Evolutionary conservation across 2,797 vertebrate genomes (phyloP), one percentile per base, ranked within the genome.

Genomic region (Leuciscus waleckii): DNA sequence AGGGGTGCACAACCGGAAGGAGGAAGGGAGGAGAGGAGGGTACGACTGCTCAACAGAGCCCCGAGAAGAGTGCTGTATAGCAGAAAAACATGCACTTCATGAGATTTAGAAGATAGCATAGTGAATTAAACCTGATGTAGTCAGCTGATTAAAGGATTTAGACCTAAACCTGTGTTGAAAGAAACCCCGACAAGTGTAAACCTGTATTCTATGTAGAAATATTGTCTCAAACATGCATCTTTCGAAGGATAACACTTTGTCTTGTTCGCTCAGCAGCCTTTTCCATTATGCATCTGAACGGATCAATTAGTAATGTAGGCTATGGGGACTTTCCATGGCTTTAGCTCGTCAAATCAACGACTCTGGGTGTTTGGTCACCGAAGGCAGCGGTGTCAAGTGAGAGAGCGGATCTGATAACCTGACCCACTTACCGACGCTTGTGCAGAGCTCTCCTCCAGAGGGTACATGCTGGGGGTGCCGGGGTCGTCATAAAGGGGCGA

Each of bases 401-500:
- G 89, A 90, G 88, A 81, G 32, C 86, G 81, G 91, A 91, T 94
- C 88, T 88, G 83, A 89, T 94, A 89, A 92, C 93, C 11, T 93
- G 93, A 90, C 93, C 92, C 91, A 94, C 95, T 95, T 95, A 96
- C 95, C 92, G 70, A 46, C 5, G 90, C 87, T 68, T 88, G 88
- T 78, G 88, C 88, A n/a, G 84, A 81, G 84, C 71, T 86, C 83
- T 94, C 92, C 71, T 94, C 86, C 86, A 93, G 91, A 68, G 92
- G 90, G 89, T 94, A 93, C 91, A 93, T 92, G 86, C 94, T 95
- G 2, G 97, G 97, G 0, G 93, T 94, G 88, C 93, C 94, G 77
- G 97, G 97, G 82, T 96, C 96, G 0, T 96, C 93, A 1, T 96
- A 96, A 80, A 97, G 90, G 0, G 96, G 96, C 0, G 97, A 97